These are phyloP conservation scores for Phasianus colchicus DNA, from an alignment of 2,113 vertebrate species.

Conservation along the genomic window DNA sequence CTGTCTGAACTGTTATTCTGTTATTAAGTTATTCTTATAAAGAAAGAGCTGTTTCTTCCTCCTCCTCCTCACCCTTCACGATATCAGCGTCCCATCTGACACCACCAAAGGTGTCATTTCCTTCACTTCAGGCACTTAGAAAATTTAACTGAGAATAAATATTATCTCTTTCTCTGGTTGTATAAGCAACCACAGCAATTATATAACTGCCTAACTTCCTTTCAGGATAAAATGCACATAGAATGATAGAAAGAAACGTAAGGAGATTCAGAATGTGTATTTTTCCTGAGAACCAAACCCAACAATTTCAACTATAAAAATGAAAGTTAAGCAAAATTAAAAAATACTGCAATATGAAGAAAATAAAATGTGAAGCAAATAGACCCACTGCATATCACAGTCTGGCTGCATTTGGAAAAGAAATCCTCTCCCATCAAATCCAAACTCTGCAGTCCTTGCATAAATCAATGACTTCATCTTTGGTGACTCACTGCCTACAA, in stretches of 20 bases:
- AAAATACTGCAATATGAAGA: neutral
- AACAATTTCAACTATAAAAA: neutral
- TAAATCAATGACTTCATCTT: conserved; percentile 37
- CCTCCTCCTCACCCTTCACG: neutral
- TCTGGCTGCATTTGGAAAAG: conserved; percentile 30
- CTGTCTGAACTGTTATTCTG: neutral
- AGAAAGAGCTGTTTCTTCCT: neutral
- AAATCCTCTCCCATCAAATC: conserved; percentile 31
- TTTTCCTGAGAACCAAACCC: neutral
- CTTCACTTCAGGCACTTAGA: neutral
- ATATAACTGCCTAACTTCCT: neutral
- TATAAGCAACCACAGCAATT: neutral
- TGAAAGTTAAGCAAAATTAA: neutral
- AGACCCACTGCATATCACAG: neutral
- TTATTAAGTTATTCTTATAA: neutral
- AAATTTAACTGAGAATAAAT: neutral
- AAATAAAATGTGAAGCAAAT: neutral
- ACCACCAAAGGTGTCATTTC: neutral
- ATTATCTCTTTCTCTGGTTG: neutral
- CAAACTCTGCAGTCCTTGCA: conserved; percentile 34
- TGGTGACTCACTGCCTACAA: conserved; percentile 10
- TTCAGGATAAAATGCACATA: neutral
- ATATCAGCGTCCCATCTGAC: neutral
- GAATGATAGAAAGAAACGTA: neutral
- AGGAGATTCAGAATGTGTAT: neutral